Evolutionary conservation across 2,113 vertebrate species (phyloP).

Genomic region (Osmerus eperlanus): DNA sequence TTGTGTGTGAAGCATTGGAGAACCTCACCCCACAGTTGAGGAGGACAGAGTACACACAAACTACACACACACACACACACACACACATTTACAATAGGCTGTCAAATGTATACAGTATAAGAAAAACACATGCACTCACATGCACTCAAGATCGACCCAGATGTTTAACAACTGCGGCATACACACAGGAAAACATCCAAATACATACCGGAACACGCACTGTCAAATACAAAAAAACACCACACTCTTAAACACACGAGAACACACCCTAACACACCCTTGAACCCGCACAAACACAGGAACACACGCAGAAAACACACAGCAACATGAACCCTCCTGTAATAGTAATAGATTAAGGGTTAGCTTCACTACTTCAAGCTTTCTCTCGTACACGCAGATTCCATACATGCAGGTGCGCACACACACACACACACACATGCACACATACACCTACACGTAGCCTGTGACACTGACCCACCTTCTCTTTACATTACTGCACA

Average conservation of each 20-base stretch:
- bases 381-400: too few relatives aligned
- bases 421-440: too few relatives aligned
- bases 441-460: too few relatives aligned
- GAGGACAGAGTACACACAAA: slow-evolving; percentile 30
- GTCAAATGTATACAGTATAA: slow-evolving; percentile 49
- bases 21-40: slow-evolving; percentile 38
- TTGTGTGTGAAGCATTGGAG: slow-evolving; percentile 17
- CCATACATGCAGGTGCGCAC: too few relatives aligned
- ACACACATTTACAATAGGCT: slow-evolving; percentile 51
- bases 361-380: too few relatives aligned
- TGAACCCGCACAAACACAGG: not conserved
- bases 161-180: slow-evolving; percentile 46
- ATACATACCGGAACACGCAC: slow-evolving; percentile 20
- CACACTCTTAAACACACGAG: not conserved
- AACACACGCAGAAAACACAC: not conserved
- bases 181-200: slow-evolving; percentile 28
- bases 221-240: slow-evolving; percentile 15
- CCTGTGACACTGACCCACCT: not conserved
- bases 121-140: slow-evolving; percentile 51
- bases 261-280: slow-evolving; percentile 5
- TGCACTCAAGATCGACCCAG: slow-evolving; percentile 59
- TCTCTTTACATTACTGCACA: not conserved
- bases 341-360: too few relatives aligned
- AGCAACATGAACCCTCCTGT: too few relatives aligned
- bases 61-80: slow-evolving; percentile 23